Conservation (phyloP, 2,797 vertebrate genomes). For the Cynopterus sphinx region DNA sequence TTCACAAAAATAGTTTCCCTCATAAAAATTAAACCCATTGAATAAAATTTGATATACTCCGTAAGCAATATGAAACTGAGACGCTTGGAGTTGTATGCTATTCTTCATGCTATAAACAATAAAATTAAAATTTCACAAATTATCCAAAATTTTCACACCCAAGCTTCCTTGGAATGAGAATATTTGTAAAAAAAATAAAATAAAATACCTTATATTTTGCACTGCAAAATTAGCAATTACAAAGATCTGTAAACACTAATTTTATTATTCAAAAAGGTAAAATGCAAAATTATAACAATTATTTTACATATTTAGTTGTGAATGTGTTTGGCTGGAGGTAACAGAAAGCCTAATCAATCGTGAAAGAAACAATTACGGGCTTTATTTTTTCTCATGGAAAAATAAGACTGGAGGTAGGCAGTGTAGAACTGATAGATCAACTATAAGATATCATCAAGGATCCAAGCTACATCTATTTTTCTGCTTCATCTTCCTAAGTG, state of each 20-base stretch:
- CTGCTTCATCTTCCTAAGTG: background rate
- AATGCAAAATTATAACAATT: constrained; percentile 23
- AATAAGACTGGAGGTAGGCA: background rate
- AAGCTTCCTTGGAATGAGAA: constrained; percentile 6
- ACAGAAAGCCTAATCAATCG: constrained; percentile 33
- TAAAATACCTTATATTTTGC: background rate
- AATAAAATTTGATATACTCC: constrained; percentile 70
- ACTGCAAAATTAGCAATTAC: background rate
- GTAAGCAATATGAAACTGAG: constrained; percentile 46
- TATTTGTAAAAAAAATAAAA: background rate
- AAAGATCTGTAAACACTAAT: constrained; percentile 14
- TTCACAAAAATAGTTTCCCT: constrained; percentile 52
- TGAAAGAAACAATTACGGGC: background rate
- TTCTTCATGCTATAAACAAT: constrained; percentile 37
- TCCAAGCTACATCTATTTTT: background rate
- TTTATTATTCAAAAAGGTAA: constrained; percentile 51
- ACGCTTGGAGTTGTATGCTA: background rate
- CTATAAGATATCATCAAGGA: background rate
- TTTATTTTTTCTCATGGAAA: background rate
- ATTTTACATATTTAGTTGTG: background rate
- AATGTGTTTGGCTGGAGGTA: background rate
- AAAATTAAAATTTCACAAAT: constrained; percentile 52
- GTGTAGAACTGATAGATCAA: background rate
- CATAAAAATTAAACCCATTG: constrained; percentile 71
- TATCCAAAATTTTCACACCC: constrained; percentile 35